A percentile compares a stretch with the other conserved stretches of the same genome.
phyloP scores from a whole-genome alignment of 2,113 vertebrate species.

The Perca fluviatilis region DNA sequence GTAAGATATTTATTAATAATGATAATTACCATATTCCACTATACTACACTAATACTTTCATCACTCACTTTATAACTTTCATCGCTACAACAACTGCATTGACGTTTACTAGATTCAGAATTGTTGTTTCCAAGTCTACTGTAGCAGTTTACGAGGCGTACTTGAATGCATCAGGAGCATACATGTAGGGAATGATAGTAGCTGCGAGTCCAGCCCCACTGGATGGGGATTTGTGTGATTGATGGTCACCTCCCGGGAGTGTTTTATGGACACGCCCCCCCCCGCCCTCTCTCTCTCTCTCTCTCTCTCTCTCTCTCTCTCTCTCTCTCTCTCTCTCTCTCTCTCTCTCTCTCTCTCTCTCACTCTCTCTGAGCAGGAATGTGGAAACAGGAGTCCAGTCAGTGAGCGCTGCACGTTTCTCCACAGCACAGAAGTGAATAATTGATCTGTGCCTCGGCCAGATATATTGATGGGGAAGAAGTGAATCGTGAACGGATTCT shows the following conservation, averaged over 20 bases:
- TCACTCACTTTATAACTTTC: neutral
- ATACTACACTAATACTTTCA: neutral
- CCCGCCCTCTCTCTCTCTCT: neutral
- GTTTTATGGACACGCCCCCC: slow-evolving; percentile 50
- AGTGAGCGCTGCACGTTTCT: slow-evolving; percentile 39
- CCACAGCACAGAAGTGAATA: slow-evolving; percentile 33
- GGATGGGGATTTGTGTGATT: slow-evolving; percentile 77
- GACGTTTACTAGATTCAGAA: neutral
- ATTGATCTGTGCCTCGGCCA: slow-evolving; percentile 29
- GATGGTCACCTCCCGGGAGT: slow-evolving; percentile 69
- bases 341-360: slow-evolving; percentile 1
- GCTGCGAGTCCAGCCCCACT: slow-evolving; percentile 67
- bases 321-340: neutral
- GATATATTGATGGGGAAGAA: slow-evolving; percentile 46
- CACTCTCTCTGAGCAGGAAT: slow-evolving; percentile 59
- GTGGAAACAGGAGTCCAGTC: slow-evolving; percentile 49
- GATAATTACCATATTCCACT: neutral
- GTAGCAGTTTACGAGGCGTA: slow-evolving; percentile 8
- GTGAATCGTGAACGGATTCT: slow-evolving; percentile 31
- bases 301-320: slow-evolving; percentile 10
- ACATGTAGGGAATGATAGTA: slow-evolving; percentile 24
- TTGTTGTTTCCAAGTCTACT: neutral
- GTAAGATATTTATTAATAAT: neutral
- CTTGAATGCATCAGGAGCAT: slow-evolving; percentile 36
- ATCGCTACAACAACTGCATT: neutral